phyloP scores from a whole-genome alignment of 1,140 invertebrate species.

The Scaptomyza graminum region DNA sequence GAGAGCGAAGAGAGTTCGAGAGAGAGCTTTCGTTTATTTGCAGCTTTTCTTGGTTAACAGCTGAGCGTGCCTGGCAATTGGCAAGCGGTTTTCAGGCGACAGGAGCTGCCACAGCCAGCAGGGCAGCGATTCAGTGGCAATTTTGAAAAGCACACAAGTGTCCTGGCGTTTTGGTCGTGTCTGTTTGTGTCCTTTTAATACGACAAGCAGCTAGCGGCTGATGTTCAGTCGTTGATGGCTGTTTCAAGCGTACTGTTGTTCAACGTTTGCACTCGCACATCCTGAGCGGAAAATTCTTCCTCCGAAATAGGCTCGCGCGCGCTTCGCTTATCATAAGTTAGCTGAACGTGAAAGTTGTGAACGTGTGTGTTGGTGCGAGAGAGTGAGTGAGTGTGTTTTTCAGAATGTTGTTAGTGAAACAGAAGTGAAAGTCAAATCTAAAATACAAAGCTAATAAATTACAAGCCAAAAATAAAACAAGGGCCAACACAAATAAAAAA shows the following conservation, averaged over 20 bases:
- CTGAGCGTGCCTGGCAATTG: constrained; percentile 64
- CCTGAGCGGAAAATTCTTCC: not conserved
- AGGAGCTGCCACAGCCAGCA: constrained; percentile 39
- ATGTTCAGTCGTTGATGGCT: constrained; percentile 73
- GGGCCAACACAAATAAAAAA: constrained; percentile 12
- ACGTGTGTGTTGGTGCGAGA: constrained; percentile 22
- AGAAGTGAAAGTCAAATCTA: constrained; percentile 65
- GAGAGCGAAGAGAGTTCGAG: constrained; percentile 7
- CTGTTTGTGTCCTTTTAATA: constrained; percentile 53
- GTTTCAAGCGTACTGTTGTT: constrained; percentile 72
- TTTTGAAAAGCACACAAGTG: constrained; percentile 53
- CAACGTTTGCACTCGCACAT: constrained; percentile 31
- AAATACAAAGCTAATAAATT: constrained; percentile 72
- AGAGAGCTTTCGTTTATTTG: constrained; percentile 53
- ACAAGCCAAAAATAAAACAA: constrained; percentile 62
- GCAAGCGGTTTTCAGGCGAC: constrained; percentile 46
- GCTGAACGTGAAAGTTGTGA: constrained; percentile 47
- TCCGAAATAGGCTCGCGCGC: constrained; percentile 50
- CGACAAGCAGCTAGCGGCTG: constrained; percentile 38
- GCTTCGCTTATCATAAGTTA: constrained; percentile 64
- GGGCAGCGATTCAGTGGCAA: constrained; percentile 19
- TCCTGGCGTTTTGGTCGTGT: constrained; percentile 51
- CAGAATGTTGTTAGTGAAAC: constrained; percentile 42
- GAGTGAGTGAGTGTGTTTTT: constrained; percentile 18
- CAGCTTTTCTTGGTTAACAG: constrained; percentile 65